These are phyloP conservation scores for Mixornis gularis DNA, from an alignment of 2,113 vertebrate genomes.

Conservation along the genomic window DNA sequence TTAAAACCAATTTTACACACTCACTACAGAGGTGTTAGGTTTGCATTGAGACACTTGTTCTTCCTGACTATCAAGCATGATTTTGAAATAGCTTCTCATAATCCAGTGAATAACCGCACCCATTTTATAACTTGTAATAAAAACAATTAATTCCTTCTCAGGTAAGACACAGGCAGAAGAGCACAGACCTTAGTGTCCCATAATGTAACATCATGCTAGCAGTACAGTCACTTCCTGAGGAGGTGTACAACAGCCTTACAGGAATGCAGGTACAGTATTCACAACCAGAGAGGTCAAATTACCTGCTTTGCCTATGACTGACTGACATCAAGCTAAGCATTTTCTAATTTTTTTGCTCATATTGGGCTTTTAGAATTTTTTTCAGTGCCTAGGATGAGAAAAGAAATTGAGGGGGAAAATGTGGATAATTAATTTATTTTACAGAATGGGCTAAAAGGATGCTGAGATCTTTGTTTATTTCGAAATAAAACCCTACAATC, in stretches of 20 bases:
- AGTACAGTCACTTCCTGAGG: rapidly evolving
- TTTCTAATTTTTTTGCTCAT: background rate
- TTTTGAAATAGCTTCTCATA: background rate
- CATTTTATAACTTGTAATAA: background rate
- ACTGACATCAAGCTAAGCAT: background rate
- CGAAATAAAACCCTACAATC: background rate
- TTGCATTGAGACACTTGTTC: background rate
- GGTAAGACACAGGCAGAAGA: background rate
- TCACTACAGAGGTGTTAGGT: background rate
- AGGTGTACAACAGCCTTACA: background rate
- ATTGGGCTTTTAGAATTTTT: rapidly evolving
- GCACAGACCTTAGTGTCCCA: background rate
- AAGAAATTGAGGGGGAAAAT: background rate
- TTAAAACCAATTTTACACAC: background rate
- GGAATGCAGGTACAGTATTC: background rate
- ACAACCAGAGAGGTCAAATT: background rate
- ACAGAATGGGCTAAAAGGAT: background rate
- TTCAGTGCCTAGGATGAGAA: background rate
- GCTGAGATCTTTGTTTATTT: background rate
- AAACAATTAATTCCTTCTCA: background rate
- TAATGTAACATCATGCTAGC: background rate
- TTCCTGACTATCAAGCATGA: background rate
- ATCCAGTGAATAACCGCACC: background rate
- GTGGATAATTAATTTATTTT: background rate
- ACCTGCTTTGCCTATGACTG: background rate